A percentile compares a stretch with the other conserved stretches of the same genome.
These are phyloP conservation scores for Pitta sordida DNA, from an alignment of 2,113 vertebrate genomes.

Conservation along the genomic window DNA sequence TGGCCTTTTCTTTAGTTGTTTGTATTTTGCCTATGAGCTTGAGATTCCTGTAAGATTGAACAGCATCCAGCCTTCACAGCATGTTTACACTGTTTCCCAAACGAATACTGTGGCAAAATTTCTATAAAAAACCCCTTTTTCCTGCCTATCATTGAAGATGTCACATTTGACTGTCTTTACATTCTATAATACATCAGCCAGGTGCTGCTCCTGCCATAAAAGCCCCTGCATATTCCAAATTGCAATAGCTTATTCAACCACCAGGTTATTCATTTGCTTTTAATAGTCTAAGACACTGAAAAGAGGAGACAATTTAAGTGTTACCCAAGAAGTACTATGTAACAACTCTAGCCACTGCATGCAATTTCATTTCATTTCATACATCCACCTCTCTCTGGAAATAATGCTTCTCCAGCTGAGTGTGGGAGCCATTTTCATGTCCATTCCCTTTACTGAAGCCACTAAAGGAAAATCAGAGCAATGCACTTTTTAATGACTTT, in stretches of 20 bases:
- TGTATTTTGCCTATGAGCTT: not conserved
- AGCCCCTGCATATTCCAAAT: not conserved
- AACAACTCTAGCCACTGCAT: not conserved
- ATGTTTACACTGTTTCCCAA: not conserved
- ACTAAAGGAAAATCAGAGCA: not conserved
- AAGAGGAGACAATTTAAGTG: not conserved
- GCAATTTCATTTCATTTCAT: not conserved
- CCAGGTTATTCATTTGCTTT: not conserved
- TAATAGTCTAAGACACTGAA: not conserved
- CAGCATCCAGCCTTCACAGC: not conserved
- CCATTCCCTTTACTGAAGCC: not conserved
- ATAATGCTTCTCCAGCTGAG: conserved; percentile 34
- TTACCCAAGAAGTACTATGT: not conserved
- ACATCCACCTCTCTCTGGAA: not conserved
- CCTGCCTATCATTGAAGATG: not conserved
- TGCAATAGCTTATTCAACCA: not conserved
- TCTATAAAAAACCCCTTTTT: not conserved
- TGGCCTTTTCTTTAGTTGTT: not conserved
- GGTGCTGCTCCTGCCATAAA: not conserved
- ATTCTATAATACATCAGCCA: not conserved
- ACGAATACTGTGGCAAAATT: not conserved
- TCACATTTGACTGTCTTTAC: not conserved
- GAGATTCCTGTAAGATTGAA: not conserved
- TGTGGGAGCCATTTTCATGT: conserved; percentile 10
- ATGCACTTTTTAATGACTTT: conserved; percentile 36